Conservation (phyloP, 1,140 invertebrate species). For the Aricia agestis region DNA sequence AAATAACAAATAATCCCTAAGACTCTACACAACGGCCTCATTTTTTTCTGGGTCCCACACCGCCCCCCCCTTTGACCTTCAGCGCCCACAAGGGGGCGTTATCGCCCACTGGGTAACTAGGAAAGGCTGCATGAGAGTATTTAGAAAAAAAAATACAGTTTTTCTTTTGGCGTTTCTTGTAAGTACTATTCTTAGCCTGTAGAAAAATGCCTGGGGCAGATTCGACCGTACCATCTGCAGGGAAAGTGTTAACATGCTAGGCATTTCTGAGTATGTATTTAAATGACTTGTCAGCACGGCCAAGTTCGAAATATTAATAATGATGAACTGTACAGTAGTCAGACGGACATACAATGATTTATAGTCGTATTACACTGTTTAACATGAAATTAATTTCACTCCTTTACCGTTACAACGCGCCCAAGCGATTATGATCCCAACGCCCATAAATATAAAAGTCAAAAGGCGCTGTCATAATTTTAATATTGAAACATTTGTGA, state of each 20-base stretch:
- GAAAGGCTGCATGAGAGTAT: no score
- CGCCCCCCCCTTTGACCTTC: no score
- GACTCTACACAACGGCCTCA: no score
- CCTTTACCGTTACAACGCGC: slow-evolving; percentile 9
- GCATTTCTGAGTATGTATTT: not conserved
- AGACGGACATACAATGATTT: not conserved
- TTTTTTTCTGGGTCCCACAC: no score
- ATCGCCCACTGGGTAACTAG: no score
- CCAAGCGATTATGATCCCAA: not conserved
- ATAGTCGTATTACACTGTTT: not conserved
- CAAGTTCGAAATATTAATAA: not conserved
- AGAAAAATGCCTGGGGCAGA: not conserved
- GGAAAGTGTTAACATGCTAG: not conserved
- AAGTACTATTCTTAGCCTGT: no score
- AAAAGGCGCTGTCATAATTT: slow-evolving; percentile 12
- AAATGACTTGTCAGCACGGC: slow-evolving; percentile 5
- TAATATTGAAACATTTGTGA: not conserved
- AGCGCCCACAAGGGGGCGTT: no score
- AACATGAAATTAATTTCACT: slow-evolving; percentile 15
- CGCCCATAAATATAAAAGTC: slow-evolving; percentile 10
- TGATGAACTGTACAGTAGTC: slow-evolving; percentile 13
- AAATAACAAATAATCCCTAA: no score
- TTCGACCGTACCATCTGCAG: not conserved
- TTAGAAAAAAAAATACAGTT: no score
- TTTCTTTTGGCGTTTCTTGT: no score